Conservation (phyloP, 2,113 vertebrate genomes). For the Myotis davidii region DNA sequence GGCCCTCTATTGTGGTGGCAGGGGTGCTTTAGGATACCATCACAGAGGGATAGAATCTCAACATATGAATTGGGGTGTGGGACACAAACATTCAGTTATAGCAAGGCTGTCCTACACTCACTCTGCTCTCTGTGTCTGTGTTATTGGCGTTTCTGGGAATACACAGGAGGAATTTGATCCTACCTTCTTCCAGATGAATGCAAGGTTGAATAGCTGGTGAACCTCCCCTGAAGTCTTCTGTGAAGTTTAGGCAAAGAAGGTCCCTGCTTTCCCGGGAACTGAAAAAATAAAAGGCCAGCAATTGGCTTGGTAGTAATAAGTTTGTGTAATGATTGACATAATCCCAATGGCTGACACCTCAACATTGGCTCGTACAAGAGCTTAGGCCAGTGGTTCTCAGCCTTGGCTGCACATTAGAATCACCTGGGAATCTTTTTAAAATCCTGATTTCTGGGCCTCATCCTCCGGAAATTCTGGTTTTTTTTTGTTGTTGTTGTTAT, state of each 20-base stretch:
- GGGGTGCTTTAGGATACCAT: background rate
- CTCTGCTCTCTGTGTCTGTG: background rate
- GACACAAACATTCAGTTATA: background rate
- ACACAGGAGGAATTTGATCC: background rate
- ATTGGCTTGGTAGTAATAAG: conserved; percentile 7
- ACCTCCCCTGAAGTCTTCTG: background rate
- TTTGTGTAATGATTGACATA: conserved; percentile 24
- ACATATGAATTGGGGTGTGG: background rate
- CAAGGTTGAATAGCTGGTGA: background rate
- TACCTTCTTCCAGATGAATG: background rate
- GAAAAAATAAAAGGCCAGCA: conserved; percentile 35
- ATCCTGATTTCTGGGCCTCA: too few species aligned
- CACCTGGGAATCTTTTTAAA: too few species aligned
- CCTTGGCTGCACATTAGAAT: too few species aligned
- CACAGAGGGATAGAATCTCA: background rate
- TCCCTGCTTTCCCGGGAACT: background rate
- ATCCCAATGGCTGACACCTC: conserved; percentile 51
- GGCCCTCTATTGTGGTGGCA: background rate
- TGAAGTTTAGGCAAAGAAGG: conserved; percentile 23
- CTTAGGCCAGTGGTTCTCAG: background rate
- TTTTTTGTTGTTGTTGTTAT: too few species aligned
- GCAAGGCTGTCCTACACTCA: background rate
- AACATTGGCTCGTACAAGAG: background rate
- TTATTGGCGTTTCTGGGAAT: background rate
- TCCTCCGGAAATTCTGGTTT: too few species aligned